Percentiles rank a stretch among this genome's conserved stretches.
phyloP scores from a whole-genome alignment of 2,888 invertebrate species.

The Balanococcus diminutus region DNA sequence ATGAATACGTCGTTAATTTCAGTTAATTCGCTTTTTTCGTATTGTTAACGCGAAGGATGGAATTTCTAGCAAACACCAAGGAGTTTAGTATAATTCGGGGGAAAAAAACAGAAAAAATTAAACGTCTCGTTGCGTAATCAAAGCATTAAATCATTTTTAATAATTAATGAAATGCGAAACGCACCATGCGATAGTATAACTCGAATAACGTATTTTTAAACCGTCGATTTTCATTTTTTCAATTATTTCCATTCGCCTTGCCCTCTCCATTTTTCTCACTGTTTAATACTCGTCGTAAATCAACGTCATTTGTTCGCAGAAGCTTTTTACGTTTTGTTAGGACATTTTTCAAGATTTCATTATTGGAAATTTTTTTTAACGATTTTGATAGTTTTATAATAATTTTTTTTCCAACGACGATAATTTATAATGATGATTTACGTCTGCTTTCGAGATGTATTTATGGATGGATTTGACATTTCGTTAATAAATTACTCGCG shows the following conservation, averaged over 20 bases:
- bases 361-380: background rate
- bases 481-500: background rate
- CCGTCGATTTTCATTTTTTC: slow-evolving; percentile 2
- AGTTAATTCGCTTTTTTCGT: background rate
- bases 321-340: background rate
- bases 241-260: background rate
- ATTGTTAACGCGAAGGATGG: background rate
- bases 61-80: background rate
- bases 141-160: slow-evolving; percentile 22
- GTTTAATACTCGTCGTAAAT: background rate
- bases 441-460: background rate
- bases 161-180: background rate
- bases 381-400: slow-evolving; percentile 5
- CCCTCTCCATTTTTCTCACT: background rate
- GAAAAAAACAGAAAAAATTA: background rate
- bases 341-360: background rate
- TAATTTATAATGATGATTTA: slow-evolving; percentile 4
- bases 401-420: background rate
- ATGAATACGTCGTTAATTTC: background rate
- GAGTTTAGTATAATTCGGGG: background rate
- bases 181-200: background rate
- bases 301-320: background rate
- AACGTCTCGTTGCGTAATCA: background rate
- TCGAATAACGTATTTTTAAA: slow-evolving; percentile 6
- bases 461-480: slow-evolving; percentile 5